These are phyloP conservation scores for Drosophila mojavensis DNA, from an alignment of 1,140 invertebrate species.

Conservation along the genomic window DNA sequence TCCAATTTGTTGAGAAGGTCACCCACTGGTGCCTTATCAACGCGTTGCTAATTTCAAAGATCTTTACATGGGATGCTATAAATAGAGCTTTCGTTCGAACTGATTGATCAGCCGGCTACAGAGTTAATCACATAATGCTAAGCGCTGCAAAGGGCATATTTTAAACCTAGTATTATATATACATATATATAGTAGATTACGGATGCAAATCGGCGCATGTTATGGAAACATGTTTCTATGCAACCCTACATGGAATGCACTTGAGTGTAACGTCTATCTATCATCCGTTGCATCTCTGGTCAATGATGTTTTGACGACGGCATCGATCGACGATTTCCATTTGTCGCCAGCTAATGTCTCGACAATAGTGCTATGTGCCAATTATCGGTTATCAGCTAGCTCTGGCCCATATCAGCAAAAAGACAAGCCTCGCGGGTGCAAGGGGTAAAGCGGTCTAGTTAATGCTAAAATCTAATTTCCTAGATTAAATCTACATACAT, in stretches of 20 bases:
- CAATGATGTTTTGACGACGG: conserved; percentile 36
- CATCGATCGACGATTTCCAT: conserved; percentile 9
- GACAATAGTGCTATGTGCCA: conserved; percentile 24
- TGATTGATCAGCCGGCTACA: conserved; percentile 19
- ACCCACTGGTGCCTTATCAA: conserved; percentile 38
- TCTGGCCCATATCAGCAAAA: not conserved
- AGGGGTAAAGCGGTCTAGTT: conserved; percentile 4
- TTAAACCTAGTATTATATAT: not conserved
- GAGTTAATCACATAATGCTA: conserved; percentile 9
- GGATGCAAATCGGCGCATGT: conserved; percentile 13
- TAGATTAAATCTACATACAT: conserved; percentile 1
- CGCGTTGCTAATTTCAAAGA: conserved; percentile 38
- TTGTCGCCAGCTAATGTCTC: conserved; percentile 16
- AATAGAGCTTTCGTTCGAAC: conserved; percentile 36
- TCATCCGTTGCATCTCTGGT: conserved; percentile 25
- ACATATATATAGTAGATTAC: conserved; percentile 6
- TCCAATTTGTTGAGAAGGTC: conserved; percentile 28
- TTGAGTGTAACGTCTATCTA: not conserved
- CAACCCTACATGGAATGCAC: conserved; percentile 16
- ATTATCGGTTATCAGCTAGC: conserved; percentile 13
- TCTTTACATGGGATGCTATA: conserved; percentile 18
- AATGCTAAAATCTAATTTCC: conserved; percentile 22
- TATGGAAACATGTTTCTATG: conserved; percentile 37
- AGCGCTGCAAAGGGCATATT: conserved; percentile 4
- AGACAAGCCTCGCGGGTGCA: not conserved